Conservation (phyloP, 2,113 vertebrate species). For the Marmota flaviventris region DNA sequence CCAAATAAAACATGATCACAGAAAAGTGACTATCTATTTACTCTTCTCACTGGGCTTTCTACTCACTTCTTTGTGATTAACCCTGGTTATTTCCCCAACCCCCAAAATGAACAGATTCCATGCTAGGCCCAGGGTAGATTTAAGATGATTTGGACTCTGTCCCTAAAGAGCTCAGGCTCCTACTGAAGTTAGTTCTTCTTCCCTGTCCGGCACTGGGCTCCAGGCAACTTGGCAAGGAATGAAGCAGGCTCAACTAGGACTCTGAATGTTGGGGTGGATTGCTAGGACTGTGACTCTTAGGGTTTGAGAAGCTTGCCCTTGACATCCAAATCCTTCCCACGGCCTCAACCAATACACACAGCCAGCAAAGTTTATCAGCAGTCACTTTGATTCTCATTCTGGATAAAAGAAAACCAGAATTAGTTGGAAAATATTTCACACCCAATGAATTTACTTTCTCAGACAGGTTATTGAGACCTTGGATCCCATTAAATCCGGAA, state of each 20-base stretch:
- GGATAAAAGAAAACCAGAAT: not conserved
- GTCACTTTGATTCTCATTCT: not conserved
- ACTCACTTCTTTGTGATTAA: not conserved
- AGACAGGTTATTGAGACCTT: not conserved
- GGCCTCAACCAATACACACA: not conserved
- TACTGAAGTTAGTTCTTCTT: not conserved
- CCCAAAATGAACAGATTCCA: not conserved
- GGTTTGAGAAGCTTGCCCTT: not conserved
- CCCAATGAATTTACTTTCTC: slow-evolving; percentile 15
- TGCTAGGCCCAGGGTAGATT: not conserved
- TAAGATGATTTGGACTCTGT: not conserved
- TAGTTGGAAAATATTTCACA: slow-evolving; percentile 48
- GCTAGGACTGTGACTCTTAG: not conserved
- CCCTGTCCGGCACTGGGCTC: not conserved
- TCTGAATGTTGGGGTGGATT: not conserved
- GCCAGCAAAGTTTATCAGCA: not conserved
- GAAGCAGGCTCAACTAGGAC: not conserved
- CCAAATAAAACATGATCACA: not conserved
- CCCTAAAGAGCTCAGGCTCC: not conserved
- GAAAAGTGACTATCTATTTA: not conserved
- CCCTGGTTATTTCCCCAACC: not conserved
- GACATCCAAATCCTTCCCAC: not conserved
- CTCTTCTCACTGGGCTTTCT: not conserved
- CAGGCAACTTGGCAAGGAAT: not conserved
- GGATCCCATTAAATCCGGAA: not conserved